Base-by-base conservation (phyloP, 2,888 invertebrate genomes). In the Drosophila nr. perissopoda region DNA sequence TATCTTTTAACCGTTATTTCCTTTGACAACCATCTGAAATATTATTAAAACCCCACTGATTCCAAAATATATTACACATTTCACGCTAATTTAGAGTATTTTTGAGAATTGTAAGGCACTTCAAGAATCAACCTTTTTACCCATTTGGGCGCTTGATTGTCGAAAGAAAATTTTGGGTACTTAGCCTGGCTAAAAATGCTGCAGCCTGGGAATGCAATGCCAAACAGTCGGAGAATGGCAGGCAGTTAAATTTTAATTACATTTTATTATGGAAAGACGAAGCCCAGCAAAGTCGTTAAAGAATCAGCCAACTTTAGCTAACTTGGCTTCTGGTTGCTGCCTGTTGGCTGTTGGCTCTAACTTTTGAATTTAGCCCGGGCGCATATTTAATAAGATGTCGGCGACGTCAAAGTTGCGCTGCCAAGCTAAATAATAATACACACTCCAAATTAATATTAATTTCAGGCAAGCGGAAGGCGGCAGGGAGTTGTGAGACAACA, bases 241-340 rank as follows among this genome's bases (percentile, higher is more conserved):
- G 75, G 77, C 82, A 81, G 81, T 75, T 81, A 74, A 83, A 88
- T 89, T 89, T 85, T 89, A 87, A 87, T 89, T 89, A 85, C 86
- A 71, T 89, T 87, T 85, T 82, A 83, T 88, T 82, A 76, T 72
- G 66, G 64, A 70, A 74, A 72, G 62, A 64, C 67, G 69, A 70
- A 78, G 65, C 34, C 78, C 52, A 66, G 48, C 61, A 61, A 64
- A 76, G 74, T 76, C 63, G 62, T 69, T 66, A 73, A 70, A 56
- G 69, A 33, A 73, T 65, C 66, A 76, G 38, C 25, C 48, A 59
- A 72, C 46, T 63, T 63, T 33, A 13, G 33, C 52, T 38, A 71
- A 57, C 76, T 48, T 49, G 46, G 46, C 21, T 38, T n/a, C 57
- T 60, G 65, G 36, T 51, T 58, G 21, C 61, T 48, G 46, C 33